Conservation (phyloP, 2,888 invertebrate species). For the Sepiola atlantica region DNA sequence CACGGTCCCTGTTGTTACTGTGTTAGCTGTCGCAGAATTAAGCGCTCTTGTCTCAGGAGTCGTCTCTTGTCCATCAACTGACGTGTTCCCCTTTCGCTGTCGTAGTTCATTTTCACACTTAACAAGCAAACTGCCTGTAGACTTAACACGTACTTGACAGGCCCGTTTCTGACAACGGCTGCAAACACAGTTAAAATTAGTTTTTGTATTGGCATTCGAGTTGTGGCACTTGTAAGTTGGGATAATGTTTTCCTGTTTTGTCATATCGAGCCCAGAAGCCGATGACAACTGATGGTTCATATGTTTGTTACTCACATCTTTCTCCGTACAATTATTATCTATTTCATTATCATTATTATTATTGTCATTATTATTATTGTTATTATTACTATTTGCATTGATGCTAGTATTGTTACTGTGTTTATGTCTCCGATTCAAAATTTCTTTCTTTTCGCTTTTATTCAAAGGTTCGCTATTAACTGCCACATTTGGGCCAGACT, state of each 20-base stretch:
- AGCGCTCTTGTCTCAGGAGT: neutral
- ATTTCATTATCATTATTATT: neutral
- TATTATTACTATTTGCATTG: neutral
- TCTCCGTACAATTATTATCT: neutral
- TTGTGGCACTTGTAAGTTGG: neutral
- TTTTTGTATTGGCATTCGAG: neutral
- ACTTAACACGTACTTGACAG: neutral
- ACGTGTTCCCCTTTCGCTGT: neutral
- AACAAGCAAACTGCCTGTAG: neutral
- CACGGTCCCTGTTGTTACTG: neutral
- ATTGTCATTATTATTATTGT: neutral
- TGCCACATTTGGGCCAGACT: neutral
- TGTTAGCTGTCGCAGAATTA: too few relatives aligned
- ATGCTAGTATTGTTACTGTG: neutral
- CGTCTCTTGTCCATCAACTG: neutral
- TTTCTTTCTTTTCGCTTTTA: neutral
- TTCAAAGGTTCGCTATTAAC: neutral
- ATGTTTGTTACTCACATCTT: neutral
- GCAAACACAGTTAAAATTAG: neutral
- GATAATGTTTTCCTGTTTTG: neutral
- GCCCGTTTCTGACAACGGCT: neutral
- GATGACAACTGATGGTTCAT: neutral
- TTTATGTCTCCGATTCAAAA: neutral
- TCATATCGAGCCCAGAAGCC: neutral
- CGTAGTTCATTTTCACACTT: neutral